Evolutionary conservation across 1,140 invertebrate species (phyloP).

Genomic region (Thaumetopoea pityocampa): DNA sequence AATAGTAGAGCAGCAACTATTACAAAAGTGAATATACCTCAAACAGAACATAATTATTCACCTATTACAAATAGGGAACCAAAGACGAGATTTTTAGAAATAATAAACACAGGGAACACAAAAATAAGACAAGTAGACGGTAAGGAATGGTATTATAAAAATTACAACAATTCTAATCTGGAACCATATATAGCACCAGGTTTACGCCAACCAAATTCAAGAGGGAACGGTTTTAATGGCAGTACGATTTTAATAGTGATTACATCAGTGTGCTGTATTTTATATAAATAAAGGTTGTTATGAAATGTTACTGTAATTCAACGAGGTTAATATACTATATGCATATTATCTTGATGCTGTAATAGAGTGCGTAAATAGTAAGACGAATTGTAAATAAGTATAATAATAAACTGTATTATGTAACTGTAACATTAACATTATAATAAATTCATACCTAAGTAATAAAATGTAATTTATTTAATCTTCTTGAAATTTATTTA

Average conservation of each 20-base stretch:
- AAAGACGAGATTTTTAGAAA: constrained; percentile 64
- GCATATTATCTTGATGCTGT: no score
- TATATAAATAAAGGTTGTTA: no score
- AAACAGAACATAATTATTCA: constrained; percentile 53
- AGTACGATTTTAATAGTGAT: constrained; percentile 11
- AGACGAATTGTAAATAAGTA: no score
- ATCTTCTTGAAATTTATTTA: no score
- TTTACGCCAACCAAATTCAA: constrained; percentile 34
- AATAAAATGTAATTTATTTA: no score
- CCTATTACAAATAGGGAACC: constrained; percentile 62
- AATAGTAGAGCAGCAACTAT: constrained; percentile 60
- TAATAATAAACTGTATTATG: no score
- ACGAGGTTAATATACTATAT: no score
- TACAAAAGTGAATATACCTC: constrained; percentile 63
- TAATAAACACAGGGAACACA: constrained; percentile 32
- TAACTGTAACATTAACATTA: no score
- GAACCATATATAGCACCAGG: constrained; percentile 80
- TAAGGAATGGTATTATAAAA: constrained; percentile 86
- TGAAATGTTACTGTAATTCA: no score
- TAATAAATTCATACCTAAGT: no score
- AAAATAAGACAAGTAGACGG: constrained; percentile 67
- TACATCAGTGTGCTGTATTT: constrained; percentile 1
- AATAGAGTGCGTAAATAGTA: no score
- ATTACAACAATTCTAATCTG: constrained; percentile 84
- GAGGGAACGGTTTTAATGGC: constrained; percentile 8